Evolutionary conservation across 2,113 vertebrate species (phyloP), one percentile per base, ranked within the genome.

Genomic region (Lepus europaeus): DNA sequence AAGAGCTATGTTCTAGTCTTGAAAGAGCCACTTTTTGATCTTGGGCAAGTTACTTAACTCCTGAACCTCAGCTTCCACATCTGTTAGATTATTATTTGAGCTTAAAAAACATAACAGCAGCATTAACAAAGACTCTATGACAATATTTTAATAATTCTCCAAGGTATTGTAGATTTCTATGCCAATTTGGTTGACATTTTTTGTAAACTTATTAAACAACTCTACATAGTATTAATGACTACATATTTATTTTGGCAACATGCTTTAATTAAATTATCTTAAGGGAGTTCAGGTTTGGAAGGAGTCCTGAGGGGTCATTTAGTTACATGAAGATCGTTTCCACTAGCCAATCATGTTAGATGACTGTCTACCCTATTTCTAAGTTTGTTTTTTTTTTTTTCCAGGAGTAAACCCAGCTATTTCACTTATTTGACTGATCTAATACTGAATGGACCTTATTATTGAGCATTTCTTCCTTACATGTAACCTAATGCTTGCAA

Each of bases 231-330:
- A 80, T 77, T 96, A 80, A 84, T 74, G 92, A 90, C 9, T 53
- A 81, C n/a, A 49, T 82, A 79, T 87, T 85, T 74, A 79, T 94
- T 90, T 94, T 77, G 66, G 56, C 66, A 95, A 90, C 13, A 92
- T 8, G 17, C 82, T 88, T 90, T 63, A 92, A 87, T 87, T 87
- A 69, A 86, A 81, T 87, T 84, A 90, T 91, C 88, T 92, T 88
- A 68, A 85, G 51, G 93, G 27, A 91, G 86, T 85, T 77, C 77
- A 73, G 84, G 23, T 81, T 77, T 81, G 25, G 9, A 84, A 95
- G n/a, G 31, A 39, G 27, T 72, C 31, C 25, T 84, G 89, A 79
- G 81, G 90, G n/a, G 53, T 29, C 17, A 94, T 61, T 94, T 89
- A 83, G 83, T 87, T 93, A 88, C 36, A 83, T 72, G 14, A 80